Conservation (phyloP, 2,113 vertebrate species). For the Anhinga anhinga region DNA sequence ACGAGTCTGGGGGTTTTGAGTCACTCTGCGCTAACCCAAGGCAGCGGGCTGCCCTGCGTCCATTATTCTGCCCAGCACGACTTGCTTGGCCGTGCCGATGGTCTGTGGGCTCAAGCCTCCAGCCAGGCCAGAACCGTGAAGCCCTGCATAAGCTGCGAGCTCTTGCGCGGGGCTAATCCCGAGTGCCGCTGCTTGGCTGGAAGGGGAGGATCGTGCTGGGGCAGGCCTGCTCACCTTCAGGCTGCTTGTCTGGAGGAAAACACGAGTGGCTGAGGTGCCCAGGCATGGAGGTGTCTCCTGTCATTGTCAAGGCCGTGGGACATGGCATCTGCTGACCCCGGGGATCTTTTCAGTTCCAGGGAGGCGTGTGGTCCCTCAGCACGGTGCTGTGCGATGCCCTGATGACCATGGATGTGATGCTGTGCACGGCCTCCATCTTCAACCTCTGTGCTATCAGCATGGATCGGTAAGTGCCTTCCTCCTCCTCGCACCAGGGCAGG, state of each 20-base stretch:
- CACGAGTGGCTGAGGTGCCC: background rate
- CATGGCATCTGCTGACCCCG: background rate
- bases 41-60: background rate
- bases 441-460: constrained; percentile 94
- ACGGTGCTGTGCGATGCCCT: constrained; percentile 83
- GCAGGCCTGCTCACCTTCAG: background rate
- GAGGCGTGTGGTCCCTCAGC: constrained; percentile 87
- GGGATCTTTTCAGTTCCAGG: constrained; percentile 83
- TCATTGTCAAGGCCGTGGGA: background rate
- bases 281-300: fast-evolving
- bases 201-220: fast-evolving
- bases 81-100: background rate
- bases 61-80: background rate
- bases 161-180: background rate
- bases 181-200: background rate
- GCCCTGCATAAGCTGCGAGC: background rate
- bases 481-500: background rate
- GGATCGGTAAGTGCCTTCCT: constrained; percentile 79
- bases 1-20: background rate
- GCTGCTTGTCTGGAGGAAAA: background rate
- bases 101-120: background rate
- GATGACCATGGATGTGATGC: constrained; percentile 95
- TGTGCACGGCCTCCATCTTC: constrained; percentile 94
- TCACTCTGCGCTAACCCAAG: background rate
- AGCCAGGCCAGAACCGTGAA: background rate